These are phyloP conservation scores for Grammomys surdaster DNA, from an alignment of 2,113 vertebrate species.

Conservation along the genomic window DNA sequence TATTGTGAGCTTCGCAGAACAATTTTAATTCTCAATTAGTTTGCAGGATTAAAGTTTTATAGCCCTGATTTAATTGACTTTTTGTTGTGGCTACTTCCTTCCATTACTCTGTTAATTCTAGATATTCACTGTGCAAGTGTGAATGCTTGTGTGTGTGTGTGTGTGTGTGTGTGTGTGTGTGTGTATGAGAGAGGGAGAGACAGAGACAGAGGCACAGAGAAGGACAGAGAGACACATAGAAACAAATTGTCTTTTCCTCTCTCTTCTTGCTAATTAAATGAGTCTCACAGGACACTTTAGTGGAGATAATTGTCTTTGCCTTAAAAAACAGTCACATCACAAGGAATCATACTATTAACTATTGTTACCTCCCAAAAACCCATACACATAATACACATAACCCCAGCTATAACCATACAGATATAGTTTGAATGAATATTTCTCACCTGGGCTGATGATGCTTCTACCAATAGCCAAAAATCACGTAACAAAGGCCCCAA, in stretches of 20 bases:
- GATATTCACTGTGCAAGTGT: neutral
- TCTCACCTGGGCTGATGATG: neutral
- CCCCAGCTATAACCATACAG: neutral
- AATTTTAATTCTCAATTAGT: slow-evolving; percentile 3
- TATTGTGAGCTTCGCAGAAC: neutral
- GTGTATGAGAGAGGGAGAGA: neutral
- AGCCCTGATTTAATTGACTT: slow-evolving; percentile 26
- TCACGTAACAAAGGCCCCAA: neutral
- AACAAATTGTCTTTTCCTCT: neutral
- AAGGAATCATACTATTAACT: neutral
- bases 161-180: neutral
- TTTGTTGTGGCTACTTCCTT: neutral
- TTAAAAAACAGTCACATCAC: neutral
- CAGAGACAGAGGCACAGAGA: neutral
- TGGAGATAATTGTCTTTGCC: neutral
- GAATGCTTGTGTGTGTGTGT: neutral
- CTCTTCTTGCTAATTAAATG: neutral
- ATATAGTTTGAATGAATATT: neutral
- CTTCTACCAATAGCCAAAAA: neutral
- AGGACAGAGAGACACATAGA: neutral
- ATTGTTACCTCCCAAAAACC: too few relatives aligned
- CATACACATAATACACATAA: neutral
- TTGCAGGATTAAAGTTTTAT: slow-evolving; percentile 39
- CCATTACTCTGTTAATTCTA: neutral
- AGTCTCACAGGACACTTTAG: neutral